phyloP scores from a whole-genome alignment of 2,797 vertebrate genomes.

The Bradypodion ventrale region DNA sequence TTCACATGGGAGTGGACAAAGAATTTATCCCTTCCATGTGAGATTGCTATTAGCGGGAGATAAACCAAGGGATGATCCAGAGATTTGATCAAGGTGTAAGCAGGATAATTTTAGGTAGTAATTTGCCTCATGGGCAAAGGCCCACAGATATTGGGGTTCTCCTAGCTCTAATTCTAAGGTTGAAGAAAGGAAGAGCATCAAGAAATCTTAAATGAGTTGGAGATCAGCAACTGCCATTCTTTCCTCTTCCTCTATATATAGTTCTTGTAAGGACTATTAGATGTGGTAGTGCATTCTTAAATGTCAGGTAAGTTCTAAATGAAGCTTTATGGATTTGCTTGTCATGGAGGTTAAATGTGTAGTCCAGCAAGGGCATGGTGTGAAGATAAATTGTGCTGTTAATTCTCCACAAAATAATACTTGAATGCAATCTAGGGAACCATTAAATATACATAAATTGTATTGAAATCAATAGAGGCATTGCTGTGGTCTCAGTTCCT shows the following conservation, averaged over 20 bases:
- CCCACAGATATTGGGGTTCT: background rate
- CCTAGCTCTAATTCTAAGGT: background rate
- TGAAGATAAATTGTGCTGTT: background rate
- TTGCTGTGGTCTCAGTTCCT: background rate
- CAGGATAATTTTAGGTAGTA: background rate
- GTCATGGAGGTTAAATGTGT: background rate
- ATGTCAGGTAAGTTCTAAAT: too few relatives aligned
- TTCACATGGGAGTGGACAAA: too few relatives aligned
- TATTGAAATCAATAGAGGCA: background rate
- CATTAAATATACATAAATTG: background rate
- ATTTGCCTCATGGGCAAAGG: background rate
- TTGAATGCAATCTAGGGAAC: background rate
- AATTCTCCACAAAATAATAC: background rate
- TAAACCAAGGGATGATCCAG: background rate
- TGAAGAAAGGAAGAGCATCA: background rate
- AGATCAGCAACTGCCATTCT: background rate
- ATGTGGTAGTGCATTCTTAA: too few relatives aligned
- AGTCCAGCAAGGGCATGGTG: background rate
- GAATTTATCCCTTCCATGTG: too few relatives aligned
- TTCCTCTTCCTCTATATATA: background rate
- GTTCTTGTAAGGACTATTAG: too few relatives aligned
- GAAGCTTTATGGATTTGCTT: background rate
- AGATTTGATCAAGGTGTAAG: background rate
- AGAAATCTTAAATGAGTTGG: background rate
- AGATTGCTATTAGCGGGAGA: too few relatives aligned